Base-by-base conservation (phyloP, 2,113 vertebrate species). In the Cygnus buccinator region DNA sequence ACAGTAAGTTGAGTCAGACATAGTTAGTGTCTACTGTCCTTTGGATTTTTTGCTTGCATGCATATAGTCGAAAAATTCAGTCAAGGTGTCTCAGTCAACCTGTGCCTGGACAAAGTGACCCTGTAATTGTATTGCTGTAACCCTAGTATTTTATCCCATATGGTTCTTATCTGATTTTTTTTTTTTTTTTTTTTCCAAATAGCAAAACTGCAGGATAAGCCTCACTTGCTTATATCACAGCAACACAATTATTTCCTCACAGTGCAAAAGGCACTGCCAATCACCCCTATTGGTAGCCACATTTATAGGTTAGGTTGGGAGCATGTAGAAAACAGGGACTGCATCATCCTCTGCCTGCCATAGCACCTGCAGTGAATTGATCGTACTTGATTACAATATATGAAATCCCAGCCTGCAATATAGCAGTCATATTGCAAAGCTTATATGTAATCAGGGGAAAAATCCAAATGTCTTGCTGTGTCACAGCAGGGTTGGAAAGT, bases 381-480 rank as follows among this genome's bases (percentile, higher is more conserved):
- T 97, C 92, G 68, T 66, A 95, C 89, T 92, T 96, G 96, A 97
- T 97, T 96, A 91, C 91, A 92, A 92, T 89, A 94, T 81, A 87
- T 54, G 55, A 96, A 95, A 96, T 91, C 66, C 37, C 54, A 92
- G 54, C n/a, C 89, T 92, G 74, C 76, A 94, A 67, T 92, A 95
- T 58, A 89, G 70, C 41, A 41, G 89, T 92, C 87, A 54, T 41
- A 87, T 79, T 87, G 78, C 66, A 89, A 89, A 92, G 66, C 91
- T 94, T 82, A 44, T 92, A 62, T 79, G 89, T 76, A 94, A 97
- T 94, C 91, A 96, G 59, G 43, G 63, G 55, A 55, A 91, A 94
- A 95, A 94, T 79, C 31, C 41, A 61, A 87, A 58, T 15, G 14
- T 79, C 92, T 89, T 95, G 80, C 94, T 87, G 86, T 78, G 73